Evolutionary conservation across 2,113 vertebrate genomes (phyloP), one percentile per base, ranked within the genome.

Genomic region (Maccullochella peelii): DNA sequence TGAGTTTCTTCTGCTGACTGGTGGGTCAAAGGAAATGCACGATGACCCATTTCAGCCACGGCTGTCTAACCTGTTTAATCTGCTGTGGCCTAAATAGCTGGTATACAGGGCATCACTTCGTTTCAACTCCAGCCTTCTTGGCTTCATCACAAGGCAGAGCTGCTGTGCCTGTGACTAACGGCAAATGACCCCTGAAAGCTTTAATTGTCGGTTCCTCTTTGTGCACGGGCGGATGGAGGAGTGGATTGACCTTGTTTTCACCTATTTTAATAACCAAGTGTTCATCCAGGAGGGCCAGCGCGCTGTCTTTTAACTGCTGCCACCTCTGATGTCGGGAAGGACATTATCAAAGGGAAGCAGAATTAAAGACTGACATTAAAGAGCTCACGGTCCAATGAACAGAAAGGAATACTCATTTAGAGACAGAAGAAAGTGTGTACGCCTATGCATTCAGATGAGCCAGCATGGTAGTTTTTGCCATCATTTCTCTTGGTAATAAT

Each of bases 211-310:
- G 63, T 68, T 82, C 59, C 70, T 80, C 55, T 88, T 63, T 75
- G 84, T 67, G 78, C 84, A 66, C 40, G 16, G 77, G 61, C 36
- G 38, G 87, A 80, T 70, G 71, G 78, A 87, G 85, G 82, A 69
- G 84, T 36, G 78, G 61, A 21, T 38, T 79, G 71, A 90, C 82
- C 85, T 91, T 71, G 79, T 65, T 77, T 86, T 90, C 87, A 89
- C 82, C 89, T 82, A 3, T 68, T 82, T 84, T 87, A 84, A 90
- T 87, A 66, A 61, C 71, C n/a, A 27, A 27, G 69, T 44, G 73
- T 70, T 77, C 73, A 55, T 84, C 49, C 2, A 1, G 52, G 38
- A 73, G 54, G 74, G 71, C 36, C 47, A 27, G 66, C 59, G 33
- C 12, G 40, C 44, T 54, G 36, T 70, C 73, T 87, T 49, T 71